Evolutionary conservation across 1,140 invertebrate genomes (phyloP).

Genomic region (Tetragnatha versicolor): DNA sequence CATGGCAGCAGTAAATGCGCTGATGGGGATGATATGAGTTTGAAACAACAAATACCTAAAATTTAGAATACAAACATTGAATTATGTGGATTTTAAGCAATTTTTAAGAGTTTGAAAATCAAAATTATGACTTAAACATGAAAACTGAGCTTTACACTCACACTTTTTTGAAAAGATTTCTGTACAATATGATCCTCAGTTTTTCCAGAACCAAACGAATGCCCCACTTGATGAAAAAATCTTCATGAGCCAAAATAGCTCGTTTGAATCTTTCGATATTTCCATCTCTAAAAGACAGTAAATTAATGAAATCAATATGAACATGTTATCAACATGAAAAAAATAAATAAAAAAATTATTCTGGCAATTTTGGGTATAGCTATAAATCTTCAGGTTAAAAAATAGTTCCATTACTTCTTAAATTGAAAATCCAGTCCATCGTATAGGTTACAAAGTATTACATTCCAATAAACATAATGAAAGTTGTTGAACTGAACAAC

Average conservation of each 20-base stretch:
- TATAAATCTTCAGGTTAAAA: too few species aligned
- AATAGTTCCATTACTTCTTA: too few species aligned
- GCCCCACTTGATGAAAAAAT: constrained; percentile 92
- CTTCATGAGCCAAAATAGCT: constrained; percentile 84
- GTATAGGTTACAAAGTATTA: too few species aligned
- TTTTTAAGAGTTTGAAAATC: background rate
- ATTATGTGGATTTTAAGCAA: background rate
- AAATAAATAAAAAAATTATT: too few species aligned
- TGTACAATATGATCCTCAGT: constrained; percentile 91
- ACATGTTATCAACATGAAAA: too few species aligned
- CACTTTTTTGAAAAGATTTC: constrained; percentile 97
- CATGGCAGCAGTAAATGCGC: constrained; percentile 80
- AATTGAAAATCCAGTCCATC: too few species aligned
- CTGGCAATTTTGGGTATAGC: too few species aligned
- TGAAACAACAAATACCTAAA: constrained; percentile 79
- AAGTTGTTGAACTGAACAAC: too few species aligned
- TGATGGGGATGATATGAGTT: constrained; percentile 89
- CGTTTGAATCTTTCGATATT: constrained; percentile 84
- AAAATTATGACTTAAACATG: background rate
- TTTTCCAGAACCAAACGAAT: constrained; percentile 98
- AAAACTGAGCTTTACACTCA: constrained; percentile 65
- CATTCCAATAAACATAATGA: too few species aligned
- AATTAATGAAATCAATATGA: too few species aligned
- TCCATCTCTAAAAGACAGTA: constrained; percentile 77
- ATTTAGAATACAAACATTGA: constrained; percentile 33